A percentile compares a stretch with the other conserved stretches of the same genome.
Conservation (phyloP, 2,888 invertebrate genomes). For the Tipula helvola region DNA sequence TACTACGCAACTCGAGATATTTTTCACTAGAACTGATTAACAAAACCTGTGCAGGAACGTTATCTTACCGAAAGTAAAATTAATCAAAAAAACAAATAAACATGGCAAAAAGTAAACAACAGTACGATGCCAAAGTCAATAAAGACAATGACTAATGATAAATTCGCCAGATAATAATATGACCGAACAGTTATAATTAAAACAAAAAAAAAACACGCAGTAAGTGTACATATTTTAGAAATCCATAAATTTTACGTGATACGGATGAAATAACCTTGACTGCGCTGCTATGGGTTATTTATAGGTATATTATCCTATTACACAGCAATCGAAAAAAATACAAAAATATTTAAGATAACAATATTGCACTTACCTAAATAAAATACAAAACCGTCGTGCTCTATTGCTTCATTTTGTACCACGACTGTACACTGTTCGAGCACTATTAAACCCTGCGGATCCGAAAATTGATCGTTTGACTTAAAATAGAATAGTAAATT, state of each 20-base stretch:
- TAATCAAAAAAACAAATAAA: neutral
- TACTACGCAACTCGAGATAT: neutral
- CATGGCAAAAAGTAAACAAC: neutral
- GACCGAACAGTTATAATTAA: neutral
- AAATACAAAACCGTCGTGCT: constrained; percentile 62
- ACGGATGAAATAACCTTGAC: neutral
- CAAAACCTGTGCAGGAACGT: neutral
- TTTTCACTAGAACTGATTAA: neutral
- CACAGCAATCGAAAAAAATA: too few relatives aligned
- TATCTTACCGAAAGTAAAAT: neutral
- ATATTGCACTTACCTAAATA: constrained; percentile 52
- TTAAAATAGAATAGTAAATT: constrained; percentile 90
- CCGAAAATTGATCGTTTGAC: constrained; percentile 75
- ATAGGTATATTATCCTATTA: neutral
- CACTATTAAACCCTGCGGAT: constrained; percentile 77
- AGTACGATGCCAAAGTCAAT: neutral
- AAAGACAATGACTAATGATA: neutral
- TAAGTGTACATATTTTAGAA: neutral
- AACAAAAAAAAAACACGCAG: neutral
- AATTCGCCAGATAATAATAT: neutral
- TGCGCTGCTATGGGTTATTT: neutral
- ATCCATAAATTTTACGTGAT: neutral
- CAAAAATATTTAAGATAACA: too few relatives aligned
- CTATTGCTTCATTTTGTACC: constrained; percentile 42
- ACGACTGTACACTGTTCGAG: constrained; percentile 77